A percentile compares a stretch with the other conserved stretches of the same genome.
Conservation (phyloP, 2,888 invertebrate species). For the Biston betularia region DNA sequence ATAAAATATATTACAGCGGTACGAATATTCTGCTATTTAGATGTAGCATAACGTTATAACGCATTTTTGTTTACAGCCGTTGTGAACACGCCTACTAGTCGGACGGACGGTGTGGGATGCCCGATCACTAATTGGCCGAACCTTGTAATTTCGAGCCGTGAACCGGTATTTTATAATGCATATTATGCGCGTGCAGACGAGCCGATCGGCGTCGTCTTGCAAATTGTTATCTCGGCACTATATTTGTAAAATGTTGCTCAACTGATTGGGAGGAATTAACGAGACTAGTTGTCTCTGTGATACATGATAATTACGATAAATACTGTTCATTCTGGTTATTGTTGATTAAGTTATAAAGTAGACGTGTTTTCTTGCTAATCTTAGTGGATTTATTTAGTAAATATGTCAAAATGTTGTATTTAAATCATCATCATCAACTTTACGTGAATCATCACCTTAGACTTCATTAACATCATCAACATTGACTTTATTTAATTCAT, state of each 20-base stretch:
- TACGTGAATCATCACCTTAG: no score
- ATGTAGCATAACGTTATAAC: no score
- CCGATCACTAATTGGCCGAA: slow-evolving; percentile 41
- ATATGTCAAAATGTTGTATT: no score
- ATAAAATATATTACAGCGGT: no score
- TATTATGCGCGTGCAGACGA: slow-evolving; percentile 25
- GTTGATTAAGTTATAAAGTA: slow-evolving; percentile 9
- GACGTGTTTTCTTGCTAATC: background rate
- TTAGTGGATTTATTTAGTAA: background rate
- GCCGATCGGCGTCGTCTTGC: slow-evolving; percentile 17
- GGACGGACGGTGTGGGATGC: slow-evolving; percentile 37
- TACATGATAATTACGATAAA: slow-evolving; percentile 3
- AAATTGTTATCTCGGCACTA: slow-evolving; percentile 30
- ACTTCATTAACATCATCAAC: no score
- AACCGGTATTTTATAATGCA: slow-evolving; percentile 40
- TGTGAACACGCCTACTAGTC: slow-evolving; percentile 7
- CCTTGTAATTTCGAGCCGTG: slow-evolving; percentile 45
- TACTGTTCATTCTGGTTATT: background rate
- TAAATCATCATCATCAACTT: no score
- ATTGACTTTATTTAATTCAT: no score
- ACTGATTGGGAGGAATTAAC: slow-evolving; percentile 24
- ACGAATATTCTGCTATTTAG: no score
- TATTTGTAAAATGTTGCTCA: slow-evolving; percentile 24
- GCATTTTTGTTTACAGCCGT: no score
- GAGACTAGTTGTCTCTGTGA: slow-evolving; percentile 10